Percentiles rank a stretch among this genome's conserved stretches.
Evolutionary conservation across 2,113 vertebrate genomes (phyloP).

Genomic region (Campylomormyrus tamandua): DNA sequence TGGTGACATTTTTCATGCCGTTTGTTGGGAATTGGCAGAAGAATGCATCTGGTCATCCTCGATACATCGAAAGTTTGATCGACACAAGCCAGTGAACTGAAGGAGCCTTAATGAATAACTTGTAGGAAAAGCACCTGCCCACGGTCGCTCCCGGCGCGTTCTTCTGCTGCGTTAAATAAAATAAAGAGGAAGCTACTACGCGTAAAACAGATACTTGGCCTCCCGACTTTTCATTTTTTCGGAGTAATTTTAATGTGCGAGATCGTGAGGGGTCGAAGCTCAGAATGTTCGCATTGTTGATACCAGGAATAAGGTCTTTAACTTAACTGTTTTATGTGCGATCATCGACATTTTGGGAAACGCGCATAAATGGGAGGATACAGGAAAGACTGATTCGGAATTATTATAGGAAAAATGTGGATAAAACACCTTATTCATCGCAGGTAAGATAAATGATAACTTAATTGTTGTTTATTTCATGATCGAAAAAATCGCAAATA

Average conservation of each 20-base stretch:
- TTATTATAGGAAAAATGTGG: constrained; percentile 60
- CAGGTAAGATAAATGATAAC: constrained; percentile 55
- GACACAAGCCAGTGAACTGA: constrained; percentile 29
- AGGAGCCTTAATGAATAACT: constrained; percentile 29
- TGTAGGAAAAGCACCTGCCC: constrained; percentile 42
- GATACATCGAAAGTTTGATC: constrained; percentile 60
- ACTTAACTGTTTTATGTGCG: constrained; percentile 49
- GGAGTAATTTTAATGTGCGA: constrained; percentile 47
- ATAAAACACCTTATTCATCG: constrained; percentile 62
- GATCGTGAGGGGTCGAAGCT: constrained; percentile 46
- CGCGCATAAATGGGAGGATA: constrained; percentile 59
- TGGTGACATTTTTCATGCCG: constrained; percentile 25
- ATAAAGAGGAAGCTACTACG: constrained; percentile 22
- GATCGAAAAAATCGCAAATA: not conserved
- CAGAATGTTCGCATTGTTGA: constrained; percentile 51
- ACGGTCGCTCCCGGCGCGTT: not conserved
- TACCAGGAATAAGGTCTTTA: constrained; percentile 59
- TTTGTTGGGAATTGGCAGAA: constrained; percentile 22
- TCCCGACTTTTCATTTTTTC: not conserved
- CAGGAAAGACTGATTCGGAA: constrained; percentile 59
- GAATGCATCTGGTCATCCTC: constrained; percentile 35
- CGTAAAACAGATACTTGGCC: constrained; percentile 12
- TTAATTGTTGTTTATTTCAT: not conserved
- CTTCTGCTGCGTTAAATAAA: constrained; percentile 1
- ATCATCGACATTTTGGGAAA: constrained; percentile 53